Base-by-base conservation (phyloP, 1,140 invertebrate species). In the Orchesella cincta region DNA sequence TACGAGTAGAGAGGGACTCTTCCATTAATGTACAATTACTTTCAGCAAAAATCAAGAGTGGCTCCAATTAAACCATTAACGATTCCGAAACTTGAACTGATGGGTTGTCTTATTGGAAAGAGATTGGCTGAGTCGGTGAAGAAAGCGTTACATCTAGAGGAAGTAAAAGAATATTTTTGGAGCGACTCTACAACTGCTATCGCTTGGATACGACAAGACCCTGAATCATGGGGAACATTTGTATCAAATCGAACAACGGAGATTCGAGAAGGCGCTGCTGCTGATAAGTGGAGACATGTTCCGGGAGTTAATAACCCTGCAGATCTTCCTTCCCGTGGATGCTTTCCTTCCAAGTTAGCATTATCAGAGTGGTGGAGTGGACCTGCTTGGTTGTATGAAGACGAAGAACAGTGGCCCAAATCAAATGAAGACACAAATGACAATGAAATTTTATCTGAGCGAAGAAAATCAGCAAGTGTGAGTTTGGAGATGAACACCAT, bases 81-180 rank as follows among this genome's bases (percentile, higher is more conserved):
- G 0, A 84, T 86, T 29, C 85, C 86, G 0, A 78, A 84, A 36
- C 76, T 87, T 2, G 85, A 87, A 76, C 80, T 87, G 1, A 80
- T 85, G 72, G 85, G 83, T 8, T 85, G 85, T 1, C 64, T 85
- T 0, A 39, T 85, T n/a, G 84, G 83, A 5, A 80, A 79, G 0
- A 76, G 83, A 28, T 18, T 87, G 29, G 80, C 82, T 2, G 71
- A 3, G 2, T 2, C 23, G 12, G 71, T 73, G 3, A 73, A 46
- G 36, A 14, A 26, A 28, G 71, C 71, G 2, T 28, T 73, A 8
- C 14, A 36, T 3, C 33, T 73, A 14, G 34, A 36, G 18, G 36
- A 73, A 12, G 35, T 73, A 3, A 18, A 36, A 34, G 52, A 73
- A 1, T 34, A 78, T 51, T 83, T 76, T 67, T 85, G 83, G 83